These are phyloP conservation scores for Falcaria lacertinaria DNA, from an alignment of 2,888 invertebrate species.

Conservation along the genomic window DNA sequence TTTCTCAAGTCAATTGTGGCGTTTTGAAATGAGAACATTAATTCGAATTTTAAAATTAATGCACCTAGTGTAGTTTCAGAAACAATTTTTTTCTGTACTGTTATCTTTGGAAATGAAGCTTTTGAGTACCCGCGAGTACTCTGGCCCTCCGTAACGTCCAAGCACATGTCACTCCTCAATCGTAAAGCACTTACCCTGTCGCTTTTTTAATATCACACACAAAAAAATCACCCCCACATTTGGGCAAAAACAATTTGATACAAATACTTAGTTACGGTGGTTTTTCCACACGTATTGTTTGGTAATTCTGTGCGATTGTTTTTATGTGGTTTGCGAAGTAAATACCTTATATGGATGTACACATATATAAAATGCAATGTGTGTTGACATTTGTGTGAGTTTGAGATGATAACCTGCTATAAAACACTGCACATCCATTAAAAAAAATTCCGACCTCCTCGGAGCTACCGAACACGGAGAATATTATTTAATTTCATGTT, in stretches of 20 bases:
- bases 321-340: slow-evolving; percentile 3
- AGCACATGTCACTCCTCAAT: slow-evolving; percentile 59
- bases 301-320: slow-evolving; percentile 12
- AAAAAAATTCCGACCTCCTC: too few species aligned
- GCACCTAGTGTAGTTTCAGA: too few species aligned
- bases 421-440: too few species aligned
- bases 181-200: slow-evolving; percentile 59
- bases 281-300: slow-evolving; percentile 28
- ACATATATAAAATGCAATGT: not conserved
- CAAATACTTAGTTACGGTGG: slow-evolving; percentile 30
- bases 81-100: too few species aligned
- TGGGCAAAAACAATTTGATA: slow-evolving; percentile 57
- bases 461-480: too few species aligned
- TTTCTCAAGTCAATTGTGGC: too few species aligned
- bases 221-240: slow-evolving; percentile 41
- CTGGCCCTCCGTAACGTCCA: slow-evolving; percentile 41
- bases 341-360: not conserved
- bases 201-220: slow-evolving; percentile 64
- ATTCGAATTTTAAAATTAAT: too few species aligned
- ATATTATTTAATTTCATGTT: too few species aligned
- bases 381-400: not conserved
- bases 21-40: too few species aligned
- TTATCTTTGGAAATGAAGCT: too few species aligned
- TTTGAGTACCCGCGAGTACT: slow-evolving; percentile 15
- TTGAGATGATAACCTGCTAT: too few species aligned